Evolutionary conservation across 1,140 invertebrate species (phyloP).

Genomic region (Halesus radiatus): DNA sequence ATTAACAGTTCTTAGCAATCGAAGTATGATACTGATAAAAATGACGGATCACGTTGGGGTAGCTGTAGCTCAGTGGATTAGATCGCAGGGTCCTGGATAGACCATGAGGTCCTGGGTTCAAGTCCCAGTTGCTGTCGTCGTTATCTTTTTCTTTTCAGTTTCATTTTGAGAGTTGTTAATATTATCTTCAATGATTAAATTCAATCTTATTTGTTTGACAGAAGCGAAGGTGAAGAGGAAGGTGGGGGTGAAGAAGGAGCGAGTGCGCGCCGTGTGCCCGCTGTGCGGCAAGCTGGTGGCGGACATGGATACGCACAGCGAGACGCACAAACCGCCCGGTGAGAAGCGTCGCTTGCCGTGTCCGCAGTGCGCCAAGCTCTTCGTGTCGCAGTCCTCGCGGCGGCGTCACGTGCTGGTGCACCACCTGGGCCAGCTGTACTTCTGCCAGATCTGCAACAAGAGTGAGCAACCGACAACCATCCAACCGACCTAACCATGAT

Average conservation of each 20-base stretch:
- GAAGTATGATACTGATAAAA: no score
- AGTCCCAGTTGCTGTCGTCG: no score
- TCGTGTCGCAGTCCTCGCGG: not conserved
- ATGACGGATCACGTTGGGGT: no score
- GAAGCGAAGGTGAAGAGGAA: not conserved
- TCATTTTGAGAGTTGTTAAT: no score
- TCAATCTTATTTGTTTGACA: no score
- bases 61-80: no score
- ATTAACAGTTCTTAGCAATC: no score
- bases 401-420: not conserved
- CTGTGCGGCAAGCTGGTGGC: constrained; percentile 22
- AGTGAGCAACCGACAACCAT: not conserved
- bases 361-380: not conserved
- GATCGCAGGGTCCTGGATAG: no score
- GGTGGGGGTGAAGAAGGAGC: not conserved
- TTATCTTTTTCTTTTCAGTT: no score
- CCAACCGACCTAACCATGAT: no score
- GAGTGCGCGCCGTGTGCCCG: not conserved
- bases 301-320: constrained; percentile 16
- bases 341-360: constrained; percentile 13
- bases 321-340: constrained; percentile 5
- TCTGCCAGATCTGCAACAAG: constrained; percentile 33
- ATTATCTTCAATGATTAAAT: no score
- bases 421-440: constrained; percentile 34
- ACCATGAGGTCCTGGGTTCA: no score